Evolutionary conservation across 1,140 invertebrate species (phyloP), one percentile per base, ranked within the genome.

Genomic region (Apis laboriosa): DNA sequence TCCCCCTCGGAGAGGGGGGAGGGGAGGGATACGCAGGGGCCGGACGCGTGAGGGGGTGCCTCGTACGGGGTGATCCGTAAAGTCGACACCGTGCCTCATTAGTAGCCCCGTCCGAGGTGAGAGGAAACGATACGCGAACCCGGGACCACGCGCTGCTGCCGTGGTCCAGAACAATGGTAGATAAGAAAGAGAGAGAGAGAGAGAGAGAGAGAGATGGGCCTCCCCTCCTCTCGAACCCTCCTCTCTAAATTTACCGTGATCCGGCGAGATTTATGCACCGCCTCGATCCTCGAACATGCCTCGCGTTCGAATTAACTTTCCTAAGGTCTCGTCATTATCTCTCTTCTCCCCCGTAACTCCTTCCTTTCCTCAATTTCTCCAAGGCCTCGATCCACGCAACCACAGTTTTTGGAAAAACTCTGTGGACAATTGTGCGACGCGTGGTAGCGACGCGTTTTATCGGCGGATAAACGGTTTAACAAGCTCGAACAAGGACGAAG

Each of bases 41-140:
- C 58, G 63, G 82, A 77, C 70, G 75, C 75, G 79, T 84, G 5
- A 43, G 34, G 76, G 84, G 64, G 66, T 86, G 67, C 76, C 87
- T 86, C 24, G 81, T 72, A 63, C 61, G 66, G 81, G 84, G 81
- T 86, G 87, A 89, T 88, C 74, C 81, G 81, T 80, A 86, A 88
- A 88, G 78, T 84, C 86, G 74, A 89, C 74, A 86, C 71, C 53
- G 34, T 77, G 75, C 71, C 77, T 85, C 84, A 63, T 88, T 88
- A 88, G 79, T 68, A n/a, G 67, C 55, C 56, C 13, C 72, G 56
- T n/a, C 19, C 28, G n/a, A 78, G 63, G 77, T 80, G 77, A 84
- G 80, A 82, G 73, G 70, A 82, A 82, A 82, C 80, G 80, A 82
- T 82, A 67, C 71, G 53, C 77, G 1, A 24, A 7, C 34, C 0